Conservation (phyloP, 2,113 vertebrate species). For the Percopsis transmontana region DNA sequence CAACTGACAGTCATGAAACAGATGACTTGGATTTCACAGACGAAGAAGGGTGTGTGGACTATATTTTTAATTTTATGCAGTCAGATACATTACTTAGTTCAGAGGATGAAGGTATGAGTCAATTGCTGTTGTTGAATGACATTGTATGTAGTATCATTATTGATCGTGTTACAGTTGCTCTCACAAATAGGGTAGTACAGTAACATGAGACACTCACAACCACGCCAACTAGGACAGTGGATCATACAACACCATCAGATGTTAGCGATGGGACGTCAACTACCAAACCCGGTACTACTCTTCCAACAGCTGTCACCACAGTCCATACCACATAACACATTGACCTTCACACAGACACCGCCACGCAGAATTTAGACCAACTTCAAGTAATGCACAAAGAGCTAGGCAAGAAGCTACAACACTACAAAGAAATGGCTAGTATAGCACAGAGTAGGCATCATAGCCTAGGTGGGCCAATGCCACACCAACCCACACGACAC, state of each 20-base stretch:
- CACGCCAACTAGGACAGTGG: no score
- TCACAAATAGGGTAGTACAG: no score
- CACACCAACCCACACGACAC: neutral
- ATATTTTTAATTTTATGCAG: neutral
- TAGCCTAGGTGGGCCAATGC: neutral
- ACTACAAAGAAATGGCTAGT: no score
- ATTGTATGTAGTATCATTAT: neutral
- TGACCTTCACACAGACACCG: no score
- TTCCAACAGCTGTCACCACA: neutral
- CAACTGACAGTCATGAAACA: neutral
- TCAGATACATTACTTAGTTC: neutral
- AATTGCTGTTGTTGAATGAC: conserved; percentile 11
- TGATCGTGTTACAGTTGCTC: no score
- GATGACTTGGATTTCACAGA: neutral
- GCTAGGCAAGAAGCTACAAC: neutral
- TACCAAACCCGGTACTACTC: no score
- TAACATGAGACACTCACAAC: no score
- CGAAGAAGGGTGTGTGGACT: conserved; percentile 1
- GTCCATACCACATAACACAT: neutral
- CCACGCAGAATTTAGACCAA: no score
- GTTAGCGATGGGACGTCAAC: no score
- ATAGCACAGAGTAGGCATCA: no score
- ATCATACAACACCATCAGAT: no score
- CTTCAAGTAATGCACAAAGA: neutral
- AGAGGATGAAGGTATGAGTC: conserved; percentile 10